These are phyloP conservation scores for Corythoichthys haematopterus DNA, from an alignment of 2,113 vertebrate genomes.

Conservation along the genomic window DNA sequence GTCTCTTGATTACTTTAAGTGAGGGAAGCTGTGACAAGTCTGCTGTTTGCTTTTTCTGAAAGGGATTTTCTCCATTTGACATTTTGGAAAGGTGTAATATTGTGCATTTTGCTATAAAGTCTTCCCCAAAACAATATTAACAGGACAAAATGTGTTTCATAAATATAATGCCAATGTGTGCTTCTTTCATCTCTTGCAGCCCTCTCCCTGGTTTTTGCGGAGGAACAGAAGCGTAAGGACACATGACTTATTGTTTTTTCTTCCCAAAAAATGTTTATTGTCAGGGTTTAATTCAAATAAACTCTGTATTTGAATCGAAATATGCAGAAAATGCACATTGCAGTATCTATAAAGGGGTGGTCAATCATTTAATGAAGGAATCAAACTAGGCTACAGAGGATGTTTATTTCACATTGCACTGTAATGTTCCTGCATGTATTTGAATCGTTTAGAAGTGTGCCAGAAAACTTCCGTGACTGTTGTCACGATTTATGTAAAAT, in stretches of 20 bases:
- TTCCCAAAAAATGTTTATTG: not conserved
- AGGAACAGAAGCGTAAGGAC: constrained; percentile 58
- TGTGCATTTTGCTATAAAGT: not conserved
- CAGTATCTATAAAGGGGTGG: not conserved
- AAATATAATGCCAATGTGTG: not conserved
- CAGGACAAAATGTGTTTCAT: not conserved
- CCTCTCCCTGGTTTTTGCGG: constrained; percentile 65
- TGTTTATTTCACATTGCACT: constrained; percentile 16
- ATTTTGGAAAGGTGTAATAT: not conserved
- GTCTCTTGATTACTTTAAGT: not conserved
- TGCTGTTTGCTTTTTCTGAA: not conserved
- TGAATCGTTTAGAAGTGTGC: not conserved
- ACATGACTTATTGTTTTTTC: not conserved
- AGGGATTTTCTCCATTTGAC: not conserved
- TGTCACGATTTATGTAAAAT: not conserved
- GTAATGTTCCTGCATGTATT: constrained; percentile 10
- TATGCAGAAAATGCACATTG: not conserved
- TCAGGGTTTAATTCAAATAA: not conserved
- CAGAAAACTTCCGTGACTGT: not conserved
- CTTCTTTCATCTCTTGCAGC: constrained; percentile 50
- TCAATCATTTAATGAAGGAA: constrained; percentile 21
- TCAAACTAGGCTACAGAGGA: constrained; percentile 19
- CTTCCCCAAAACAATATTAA: not conserved
- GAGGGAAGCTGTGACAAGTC: not conserved
- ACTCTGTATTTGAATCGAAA: not conserved